These are phyloP conservation scores for Chromis chromis DNA, from an alignment of 2,797 vertebrate species.

Conservation along the genomic window DNA sequence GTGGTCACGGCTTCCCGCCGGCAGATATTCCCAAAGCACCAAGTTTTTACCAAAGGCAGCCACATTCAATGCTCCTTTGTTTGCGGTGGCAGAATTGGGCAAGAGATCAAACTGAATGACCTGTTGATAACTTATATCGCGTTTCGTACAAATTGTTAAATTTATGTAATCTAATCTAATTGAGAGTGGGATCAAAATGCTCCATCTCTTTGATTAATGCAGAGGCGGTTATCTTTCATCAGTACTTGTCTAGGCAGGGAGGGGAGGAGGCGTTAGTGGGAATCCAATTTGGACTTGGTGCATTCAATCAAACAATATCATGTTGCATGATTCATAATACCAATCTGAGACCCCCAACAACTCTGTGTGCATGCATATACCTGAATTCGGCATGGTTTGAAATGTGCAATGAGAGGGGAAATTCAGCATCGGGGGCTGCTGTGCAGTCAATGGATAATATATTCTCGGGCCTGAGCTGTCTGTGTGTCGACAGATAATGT, in stretches of 20 bases:
- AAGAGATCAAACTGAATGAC: slow-evolving; percentile 76
- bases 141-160: slow-evolving; percentile 80
- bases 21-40: slow-evolving; percentile 6
- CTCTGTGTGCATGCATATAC: slow-evolving; percentile 35
- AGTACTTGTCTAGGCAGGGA: slow-evolving; percentile 68
- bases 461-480: slow-evolving; percentile 45
- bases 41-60: slow-evolving; percentile 20
- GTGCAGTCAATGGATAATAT: slow-evolving; percentile 48
- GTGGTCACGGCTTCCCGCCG: background rate
- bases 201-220: slow-evolving; percentile 84
- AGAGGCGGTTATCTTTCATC: slow-evolving; percentile 81
- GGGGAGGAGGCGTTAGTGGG: slow-evolving; percentile 64
- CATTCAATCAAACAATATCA: slow-evolving; percentile 82
- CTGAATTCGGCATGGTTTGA: slow-evolving; percentile 46
- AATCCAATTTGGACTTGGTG: slow-evolving; percentile 81
- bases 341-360: slow-evolving; percentile 54
- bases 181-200: slow-evolving; percentile 82
- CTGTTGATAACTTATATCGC: slow-evolving; percentile 78
- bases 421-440: background rate
- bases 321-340: slow-evolving; percentile 78
- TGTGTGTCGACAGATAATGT: slow-evolving; percentile 59
- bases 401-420: slow-evolving; percentile 54
- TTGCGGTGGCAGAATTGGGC: slow-evolving; percentile 44
- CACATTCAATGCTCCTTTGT: slow-evolving; percentile 39
- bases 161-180: slow-evolving; percentile 83